Percentiles rank a stretch among this genome's conserved stretches.
Evolutionary conservation across 2,888 invertebrate species (phyloP).

Genomic region (Tipula vernalis): DNA sequence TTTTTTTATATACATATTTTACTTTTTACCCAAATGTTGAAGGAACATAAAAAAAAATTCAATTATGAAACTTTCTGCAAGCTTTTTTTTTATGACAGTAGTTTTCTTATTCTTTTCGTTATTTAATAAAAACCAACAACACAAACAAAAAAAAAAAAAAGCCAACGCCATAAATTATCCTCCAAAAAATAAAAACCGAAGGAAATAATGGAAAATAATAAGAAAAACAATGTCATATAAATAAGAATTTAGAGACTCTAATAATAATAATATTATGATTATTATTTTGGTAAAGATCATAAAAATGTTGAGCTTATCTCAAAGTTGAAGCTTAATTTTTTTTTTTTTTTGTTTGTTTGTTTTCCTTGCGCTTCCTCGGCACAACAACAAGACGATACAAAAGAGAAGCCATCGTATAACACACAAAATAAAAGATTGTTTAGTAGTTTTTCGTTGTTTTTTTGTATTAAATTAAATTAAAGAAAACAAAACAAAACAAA

Average conservation of each 20-base stretch:
- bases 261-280: neutral
- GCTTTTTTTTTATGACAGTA: neutral
- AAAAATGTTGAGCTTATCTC: neutral
- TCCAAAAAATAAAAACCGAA: neutral
- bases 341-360: neutral
- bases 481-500: neutral
- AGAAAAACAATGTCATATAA: neutral
- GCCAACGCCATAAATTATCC: neutral
- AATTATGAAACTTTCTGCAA: neutral
- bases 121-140: neutral
- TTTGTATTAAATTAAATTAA: neutral
- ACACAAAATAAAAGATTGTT: neutral
- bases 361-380: too few species aligned
- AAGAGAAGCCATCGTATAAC: neutral
- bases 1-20: neutral
- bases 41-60: neutral
- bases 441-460: neutral
- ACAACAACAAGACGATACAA: neutral
- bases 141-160: neutral
- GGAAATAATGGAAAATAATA: neutral
- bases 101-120: neutral
- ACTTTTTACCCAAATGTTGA: neutral
- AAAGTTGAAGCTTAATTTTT: neutral
- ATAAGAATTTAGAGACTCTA: neutral
- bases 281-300: neutral